Percentiles rank a stretch among this genome's conserved stretches.
Conservation (phyloP, 1,140 invertebrate genomes). For the Dryas iulia region DNA sequence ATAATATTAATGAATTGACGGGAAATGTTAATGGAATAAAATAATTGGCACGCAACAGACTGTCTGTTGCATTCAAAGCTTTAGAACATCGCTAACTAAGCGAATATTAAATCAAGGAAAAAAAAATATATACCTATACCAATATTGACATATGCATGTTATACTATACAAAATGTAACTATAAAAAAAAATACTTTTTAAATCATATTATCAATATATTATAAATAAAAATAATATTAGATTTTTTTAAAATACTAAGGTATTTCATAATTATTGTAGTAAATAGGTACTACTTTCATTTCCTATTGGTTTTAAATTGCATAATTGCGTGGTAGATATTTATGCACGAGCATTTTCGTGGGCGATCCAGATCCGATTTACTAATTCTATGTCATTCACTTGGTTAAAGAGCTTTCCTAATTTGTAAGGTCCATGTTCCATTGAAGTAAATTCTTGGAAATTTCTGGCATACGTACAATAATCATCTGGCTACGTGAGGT, state of each 20-base stretch:
- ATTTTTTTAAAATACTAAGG: background rate
- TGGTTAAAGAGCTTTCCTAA: conserved; percentile 18
- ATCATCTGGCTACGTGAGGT: too few relatives aligned
- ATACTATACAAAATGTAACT: too few relatives aligned
- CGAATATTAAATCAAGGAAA: too few relatives aligned
- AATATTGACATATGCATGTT: too few relatives aligned
- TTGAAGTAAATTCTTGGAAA: background rate
- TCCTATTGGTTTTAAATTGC: conserved; percentile 48
- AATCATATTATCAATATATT: too few relatives aligned
- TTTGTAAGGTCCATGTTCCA: conserved; percentile 8
- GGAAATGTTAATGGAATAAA: too few relatives aligned
- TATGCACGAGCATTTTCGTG: conserved; percentile 53
- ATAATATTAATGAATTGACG: too few relatives aligned
- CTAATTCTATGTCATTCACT: conserved; percentile 48
- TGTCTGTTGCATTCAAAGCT: too few relatives aligned
- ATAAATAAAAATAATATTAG: background rate
- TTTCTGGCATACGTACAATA: background rate
- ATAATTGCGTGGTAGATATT: conserved; percentile 60
- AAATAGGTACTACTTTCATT: conserved; percentile 35
- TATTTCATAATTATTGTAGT: conserved; percentile 21
- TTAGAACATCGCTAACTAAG: too few relatives aligned
- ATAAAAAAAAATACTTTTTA: too few relatives aligned
- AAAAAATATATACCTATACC: too few relatives aligned
- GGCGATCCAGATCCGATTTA: conserved; percentile 54
- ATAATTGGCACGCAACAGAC: too few relatives aligned